These are phyloP conservation scores for Ctenicera cuprea DNA, from an alignment of 2,888 invertebrate species.

Conservation along the genomic window DNA sequence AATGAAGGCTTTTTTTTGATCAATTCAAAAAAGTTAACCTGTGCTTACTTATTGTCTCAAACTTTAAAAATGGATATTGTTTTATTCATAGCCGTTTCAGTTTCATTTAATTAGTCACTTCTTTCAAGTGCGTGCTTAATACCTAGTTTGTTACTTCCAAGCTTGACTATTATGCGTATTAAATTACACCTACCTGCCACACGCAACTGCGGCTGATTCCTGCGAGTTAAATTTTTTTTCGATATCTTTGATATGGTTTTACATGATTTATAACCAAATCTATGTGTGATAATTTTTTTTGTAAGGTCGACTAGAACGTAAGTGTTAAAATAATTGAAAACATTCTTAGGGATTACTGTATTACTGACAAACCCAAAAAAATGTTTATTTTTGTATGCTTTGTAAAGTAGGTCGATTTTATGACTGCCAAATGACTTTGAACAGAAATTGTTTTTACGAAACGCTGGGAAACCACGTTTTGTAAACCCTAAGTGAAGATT, in stretches of 20 bases:
- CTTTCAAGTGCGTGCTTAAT: conserved; percentile 17
- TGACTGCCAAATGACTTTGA: conserved; percentile 23
- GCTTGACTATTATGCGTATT: conserved; percentile 8
- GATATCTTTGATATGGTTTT: not conserved
- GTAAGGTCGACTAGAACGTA: not conserved
- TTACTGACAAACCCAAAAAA: conserved; percentile 11
- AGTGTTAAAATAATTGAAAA: not conserved
- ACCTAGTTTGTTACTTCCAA: conserved; percentile 7
- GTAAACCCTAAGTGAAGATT: conserved; percentile 11
- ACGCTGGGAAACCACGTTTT: conserved; percentile 6
- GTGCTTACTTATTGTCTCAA: no score
- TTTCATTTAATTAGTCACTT: conserved; percentile 5
- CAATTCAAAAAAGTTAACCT: no score
- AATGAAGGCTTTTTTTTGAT: no score
- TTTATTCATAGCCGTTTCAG: not conserved
- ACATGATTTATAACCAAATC: not conserved
- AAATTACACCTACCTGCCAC: conserved; percentile 15
- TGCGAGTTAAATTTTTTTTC: not conserved
- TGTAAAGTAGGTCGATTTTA: conserved; percentile 21
- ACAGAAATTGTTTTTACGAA: conserved; percentile 20
- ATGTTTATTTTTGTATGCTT: conserved; percentile 18
- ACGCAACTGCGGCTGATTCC: conserved; percentile 1
- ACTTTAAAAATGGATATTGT: no score
- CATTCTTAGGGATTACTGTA: not conserved
- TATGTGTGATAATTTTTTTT: not conserved